These are phyloP conservation scores for Tupaia tana DNA, from an alignment of 2,113 vertebrate genomes.

Conservation along the genomic window DNA sequence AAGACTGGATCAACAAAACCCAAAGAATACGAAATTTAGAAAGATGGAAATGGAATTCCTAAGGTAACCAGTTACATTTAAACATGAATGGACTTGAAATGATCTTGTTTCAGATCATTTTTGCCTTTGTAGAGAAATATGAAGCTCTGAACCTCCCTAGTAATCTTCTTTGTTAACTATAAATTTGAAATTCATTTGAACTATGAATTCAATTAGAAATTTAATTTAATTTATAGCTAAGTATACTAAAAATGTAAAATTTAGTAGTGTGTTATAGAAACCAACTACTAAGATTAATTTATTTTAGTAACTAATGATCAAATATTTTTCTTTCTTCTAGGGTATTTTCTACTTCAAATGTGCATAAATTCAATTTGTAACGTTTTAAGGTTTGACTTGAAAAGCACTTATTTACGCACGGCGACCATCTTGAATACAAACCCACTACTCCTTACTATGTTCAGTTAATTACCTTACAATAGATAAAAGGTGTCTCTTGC, in stretches of 20 bases:
- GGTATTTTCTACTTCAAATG: slow-evolving; percentile 22
- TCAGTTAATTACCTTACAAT: slow-evolving; percentile 59
- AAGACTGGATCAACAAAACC: slow-evolving; percentile 68
- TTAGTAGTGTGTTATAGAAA: slow-evolving; percentile 61
- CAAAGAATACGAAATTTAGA: slow-evolving; percentile 73
- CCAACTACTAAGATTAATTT: slow-evolving; percentile 73
- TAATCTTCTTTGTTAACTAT: slow-evolving; percentile 78
- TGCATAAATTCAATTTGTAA: slow-evolving; percentile 18
- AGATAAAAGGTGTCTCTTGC: slow-evolving; percentile 29
- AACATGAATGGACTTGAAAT: slow-evolving; percentile 81
- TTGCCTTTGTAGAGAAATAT: slow-evolving; percentile 81
- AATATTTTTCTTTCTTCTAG: slow-evolving; percentile 62
- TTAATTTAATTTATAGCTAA: background rate
- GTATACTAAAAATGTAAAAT: slow-evolving; percentile 74
- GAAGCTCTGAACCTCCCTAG: slow-evolving; percentile 80
- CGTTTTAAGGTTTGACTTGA: slow-evolving; percentile 67
- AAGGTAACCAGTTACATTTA: slow-evolving; percentile 79
- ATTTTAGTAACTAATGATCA: slow-evolving; percentile 8
- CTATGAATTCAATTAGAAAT: too few relatives aligned
- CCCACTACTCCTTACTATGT: background rate
- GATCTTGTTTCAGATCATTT: slow-evolving; percentile 59
- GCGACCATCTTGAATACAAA: slow-evolving; percentile 24
- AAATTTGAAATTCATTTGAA: too few relatives aligned
- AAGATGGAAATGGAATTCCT: slow-evolving; percentile 79
- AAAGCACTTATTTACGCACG: background rate